Evolutionary conservation across 2,888 invertebrate species (phyloP).

Genomic region (Drosophila macrothrix): DNA sequence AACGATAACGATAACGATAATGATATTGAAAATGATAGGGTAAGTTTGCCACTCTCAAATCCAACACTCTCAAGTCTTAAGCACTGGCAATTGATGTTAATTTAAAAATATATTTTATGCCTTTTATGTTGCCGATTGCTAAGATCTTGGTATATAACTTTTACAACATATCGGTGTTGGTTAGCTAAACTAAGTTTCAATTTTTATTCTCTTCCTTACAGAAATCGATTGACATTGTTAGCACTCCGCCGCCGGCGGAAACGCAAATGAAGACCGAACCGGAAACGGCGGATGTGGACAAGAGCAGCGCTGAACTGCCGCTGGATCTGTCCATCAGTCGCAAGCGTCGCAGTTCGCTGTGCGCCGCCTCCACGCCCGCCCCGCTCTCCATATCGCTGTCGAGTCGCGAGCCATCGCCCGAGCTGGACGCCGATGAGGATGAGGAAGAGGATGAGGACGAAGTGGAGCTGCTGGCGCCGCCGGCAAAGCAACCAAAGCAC

Average conservation of each 20-base stretch:
- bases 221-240: slow-evolving; percentile 84
- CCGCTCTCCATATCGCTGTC: slow-evolving; percentile 27
- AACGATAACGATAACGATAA: slow-evolving; percentile 21
- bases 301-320: slow-evolving; percentile 88
- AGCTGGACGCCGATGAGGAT: slow-evolving; percentile 37
- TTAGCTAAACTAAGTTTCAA: neutral
- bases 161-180: neutral
- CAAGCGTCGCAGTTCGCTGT: slow-evolving; percentile 85
- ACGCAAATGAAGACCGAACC: slow-evolving; percentile 52
- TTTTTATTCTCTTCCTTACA: slow-evolving; percentile 33
- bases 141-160: too few species aligned
- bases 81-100: neutral
- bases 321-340: slow-evolving; percentile 90
- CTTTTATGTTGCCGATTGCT: too few species aligned
- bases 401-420: slow-evolving; percentile 34
- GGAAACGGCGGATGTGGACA: slow-evolving; percentile 31
- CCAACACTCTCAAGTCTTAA: neutral
- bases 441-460: slow-evolving; percentile 27
- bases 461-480: slow-evolving; percentile 38
- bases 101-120: too few species aligned
- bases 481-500: slow-evolving; percentile 49
- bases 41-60: slow-evolving; percentile 45
- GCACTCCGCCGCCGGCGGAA: slow-evolving; percentile 78
- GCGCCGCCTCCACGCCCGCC: slow-evolving; percentile 24
- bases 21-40: slow-evolving; percentile 76